Percentiles rank a stretch among this genome's conserved stretches.
Conservation (phyloP, 2,797 vertebrate species). For the Aythya fuligula region DNA sequence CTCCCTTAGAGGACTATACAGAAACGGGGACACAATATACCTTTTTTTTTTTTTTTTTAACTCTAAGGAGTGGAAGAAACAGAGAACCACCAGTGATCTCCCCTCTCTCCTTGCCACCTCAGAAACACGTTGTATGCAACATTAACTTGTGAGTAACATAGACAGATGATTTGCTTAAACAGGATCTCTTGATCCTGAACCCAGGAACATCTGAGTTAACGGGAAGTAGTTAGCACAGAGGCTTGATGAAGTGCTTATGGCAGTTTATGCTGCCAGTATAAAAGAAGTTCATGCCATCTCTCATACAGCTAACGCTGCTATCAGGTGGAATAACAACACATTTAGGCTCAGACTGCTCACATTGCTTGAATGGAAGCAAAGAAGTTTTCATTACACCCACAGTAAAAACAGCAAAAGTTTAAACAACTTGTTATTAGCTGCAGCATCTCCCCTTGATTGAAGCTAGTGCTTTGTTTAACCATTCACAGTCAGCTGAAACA, state of each 20-base stretch:
- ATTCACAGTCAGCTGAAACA: neutral
- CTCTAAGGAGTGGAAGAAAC: neutral
- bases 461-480: neutral
- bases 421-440: neutral
- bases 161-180: conserved; percentile 40
- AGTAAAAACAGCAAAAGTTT: neutral
- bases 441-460: neutral
- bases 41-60: rapidly evolving
- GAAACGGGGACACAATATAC: neutral
- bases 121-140: neutral
- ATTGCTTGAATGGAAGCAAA: neutral
- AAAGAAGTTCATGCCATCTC: neutral
- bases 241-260: conserved; percentile 34
- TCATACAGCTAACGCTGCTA: neutral
- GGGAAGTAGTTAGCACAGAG: conserved; percentile 49
- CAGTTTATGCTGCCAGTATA: neutral
- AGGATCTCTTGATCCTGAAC: conserved; percentile 60
- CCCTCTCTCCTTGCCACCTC: neutral
- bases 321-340: neutral
- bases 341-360: neutral
- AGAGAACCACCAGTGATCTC: neutral
- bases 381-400: neutral
- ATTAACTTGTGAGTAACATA: conserved; percentile 43
- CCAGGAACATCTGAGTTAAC: conserved; percentile 48
- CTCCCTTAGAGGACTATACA: neutral